phyloP scores from a whole-genome alignment of 1,140 invertebrate species.

The Nasonia vitripennis region DNA sequence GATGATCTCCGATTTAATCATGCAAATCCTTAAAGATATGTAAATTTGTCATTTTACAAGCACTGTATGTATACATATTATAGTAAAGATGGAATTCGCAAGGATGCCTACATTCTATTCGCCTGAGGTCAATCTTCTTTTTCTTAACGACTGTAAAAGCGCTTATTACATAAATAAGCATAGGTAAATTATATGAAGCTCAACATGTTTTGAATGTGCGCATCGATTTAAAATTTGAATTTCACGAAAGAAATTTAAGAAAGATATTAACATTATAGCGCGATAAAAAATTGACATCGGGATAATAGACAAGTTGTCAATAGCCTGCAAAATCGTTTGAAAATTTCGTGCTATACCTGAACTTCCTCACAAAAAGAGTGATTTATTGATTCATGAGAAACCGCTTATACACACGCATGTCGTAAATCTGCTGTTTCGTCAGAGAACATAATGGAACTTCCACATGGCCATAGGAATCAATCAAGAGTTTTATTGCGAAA shows the following conservation, averaged over 20 bases:
- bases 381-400: not conserved
- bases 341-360: not conserved
- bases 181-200: not conserved
- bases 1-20: not conserved
- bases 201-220: not conserved
- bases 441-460: conserved; percentile 6
- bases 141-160: conserved; percentile 6
- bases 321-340: not conserved
- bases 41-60: conserved; percentile 30
- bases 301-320: not conserved
- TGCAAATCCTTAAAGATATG: conserved; percentile 2
- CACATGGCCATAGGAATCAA: not conserved
- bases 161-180: conserved; percentile 31
- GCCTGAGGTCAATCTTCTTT: conserved; percentile 11
- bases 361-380: conserved; percentile 1
- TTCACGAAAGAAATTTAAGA: not conserved
- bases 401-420: not conserved
- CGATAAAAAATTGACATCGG: not conserved
- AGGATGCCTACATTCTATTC: conserved; percentile 28
- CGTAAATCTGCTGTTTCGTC: conserved; percentile 24
- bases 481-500: conserved; percentile 11
- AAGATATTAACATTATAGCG: not conserved
- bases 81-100: not conserved
- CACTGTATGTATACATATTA: not conserved
- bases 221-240: not conserved